Evolutionary conservation across 2,888 invertebrate genomes (phyloP).

Genomic region (Mythimna loreyi): DNA sequence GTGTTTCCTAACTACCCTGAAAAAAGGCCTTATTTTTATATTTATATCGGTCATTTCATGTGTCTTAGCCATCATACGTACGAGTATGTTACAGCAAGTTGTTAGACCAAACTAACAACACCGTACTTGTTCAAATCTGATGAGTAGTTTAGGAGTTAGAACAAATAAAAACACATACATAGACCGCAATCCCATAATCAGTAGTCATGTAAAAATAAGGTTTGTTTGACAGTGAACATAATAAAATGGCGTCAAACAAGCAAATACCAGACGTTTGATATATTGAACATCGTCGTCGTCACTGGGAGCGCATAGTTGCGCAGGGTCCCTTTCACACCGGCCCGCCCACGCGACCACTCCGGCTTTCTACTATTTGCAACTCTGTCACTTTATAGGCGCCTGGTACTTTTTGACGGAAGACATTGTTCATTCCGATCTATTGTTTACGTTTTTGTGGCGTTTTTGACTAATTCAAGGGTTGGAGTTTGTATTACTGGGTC

Average conservation of each 20-base stretch:
- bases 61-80: too few species aligned
- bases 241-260: slow-evolving; percentile 20
- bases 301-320: slow-evolving; percentile 55
- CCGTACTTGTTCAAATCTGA: not conserved
- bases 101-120: not conserved
- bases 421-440: slow-evolving; percentile 36
- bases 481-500: too few species aligned
- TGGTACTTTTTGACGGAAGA: slow-evolving; percentile 38
- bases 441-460: slow-evolving; percentile 1
- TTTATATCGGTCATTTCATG: too few species aligned
- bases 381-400: slow-evolving; percentile 53
- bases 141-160: not conserved
- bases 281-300: slow-evolving; percentile 41
- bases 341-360: slow-evolving; percentile 61
- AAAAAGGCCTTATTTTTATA: too few species aligned
- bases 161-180: not conserved
- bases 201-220: not conserved
- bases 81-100: too few species aligned
- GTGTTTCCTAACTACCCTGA: too few species aligned
- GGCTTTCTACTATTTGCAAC: slow-evolving; percentile 63
- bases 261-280: slow-evolving; percentile 34
- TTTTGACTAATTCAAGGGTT: not conserved
- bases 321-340: slow-evolving; percentile 67
- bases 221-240: not conserved
- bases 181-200: too few species aligned